Percentiles rank a stretch among this genome's conserved stretches.
phyloP scores from a whole-genome alignment of 1,140 invertebrate species.

The Alviniconcha marisindica region DNA sequence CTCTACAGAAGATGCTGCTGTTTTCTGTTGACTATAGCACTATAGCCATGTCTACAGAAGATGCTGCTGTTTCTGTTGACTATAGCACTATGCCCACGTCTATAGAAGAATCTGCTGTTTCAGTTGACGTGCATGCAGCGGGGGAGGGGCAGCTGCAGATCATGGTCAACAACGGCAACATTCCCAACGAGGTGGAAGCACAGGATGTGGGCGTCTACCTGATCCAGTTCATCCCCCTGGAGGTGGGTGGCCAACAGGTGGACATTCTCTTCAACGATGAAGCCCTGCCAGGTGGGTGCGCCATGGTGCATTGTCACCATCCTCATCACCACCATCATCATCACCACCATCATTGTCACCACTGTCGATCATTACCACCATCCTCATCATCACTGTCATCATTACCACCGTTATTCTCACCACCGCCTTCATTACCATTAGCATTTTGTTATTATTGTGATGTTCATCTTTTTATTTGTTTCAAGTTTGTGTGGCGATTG shows the following conservation, averaged over 20 bases:
- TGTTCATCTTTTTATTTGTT: no score
- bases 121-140: slow-evolving; percentile 96
- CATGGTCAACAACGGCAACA: slow-evolving; percentile 92
- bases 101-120: no score
- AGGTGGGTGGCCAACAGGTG: slow-evolving; percentile 79
- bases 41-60: no score
- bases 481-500: no score
- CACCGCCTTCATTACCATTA: no score
- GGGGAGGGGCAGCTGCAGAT: slow-evolving; percentile 99
- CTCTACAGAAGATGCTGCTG: no score
- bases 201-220: slow-evolving; percentile 89
- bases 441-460: no score
- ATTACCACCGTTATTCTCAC: no score
- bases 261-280: slow-evolving; percentile 98
- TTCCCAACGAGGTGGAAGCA: slow-evolving; percentile 98
- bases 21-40: no score
- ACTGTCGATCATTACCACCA: not conserved
- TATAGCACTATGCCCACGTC: no score
- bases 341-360: not conserved
- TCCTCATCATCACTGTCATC: not conserved
- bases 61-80: no score
- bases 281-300: slow-evolving; percentile 84
- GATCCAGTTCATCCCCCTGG: slow-evolving; percentile 70
- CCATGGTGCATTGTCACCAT: not conserved
- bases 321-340: no score